Percentiles rank a stretch among this genome's conserved stretches.
These are phyloP conservation scores for Cryptomyrus ogoouensis DNA, from an alignment of 2,113 vertebrate genomes.

Conservation along the genomic window DNA sequence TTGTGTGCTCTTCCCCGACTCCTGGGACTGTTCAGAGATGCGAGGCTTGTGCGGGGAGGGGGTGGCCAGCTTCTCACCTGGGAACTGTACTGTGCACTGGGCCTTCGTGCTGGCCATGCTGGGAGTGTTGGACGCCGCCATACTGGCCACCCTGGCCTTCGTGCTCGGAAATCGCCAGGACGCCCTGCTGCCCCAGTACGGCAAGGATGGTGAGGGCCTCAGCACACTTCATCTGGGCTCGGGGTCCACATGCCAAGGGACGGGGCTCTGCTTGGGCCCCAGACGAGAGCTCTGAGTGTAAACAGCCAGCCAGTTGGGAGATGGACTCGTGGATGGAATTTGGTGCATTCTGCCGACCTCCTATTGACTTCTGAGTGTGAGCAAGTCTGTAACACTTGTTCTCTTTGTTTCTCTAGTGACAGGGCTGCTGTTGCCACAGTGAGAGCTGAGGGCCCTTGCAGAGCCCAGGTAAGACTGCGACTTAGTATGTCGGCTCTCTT, in stretches of 20 bases:
- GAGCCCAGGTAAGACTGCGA: constrained; percentile 31
- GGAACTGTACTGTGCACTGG: constrained; percentile 71
- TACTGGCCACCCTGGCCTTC: constrained; percentile 68
- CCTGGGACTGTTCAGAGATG: constrained; percentile 71
- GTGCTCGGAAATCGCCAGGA: constrained; percentile 73
- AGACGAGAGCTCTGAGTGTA: not conserved
- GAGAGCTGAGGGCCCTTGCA: not conserved
- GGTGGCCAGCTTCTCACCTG: constrained; percentile 67
- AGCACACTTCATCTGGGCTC: too few species aligned
- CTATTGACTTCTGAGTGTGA: not conserved
- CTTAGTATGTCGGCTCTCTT: not conserved
- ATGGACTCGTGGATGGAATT: not conserved
- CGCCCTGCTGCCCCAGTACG: constrained; percentile 61
- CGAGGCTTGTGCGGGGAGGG: constrained; percentile 63
- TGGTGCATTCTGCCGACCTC: not conserved
- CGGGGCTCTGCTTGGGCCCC: not conserved
- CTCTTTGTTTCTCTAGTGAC: constrained; percentile 46
- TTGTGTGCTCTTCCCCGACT: constrained; percentile 71
- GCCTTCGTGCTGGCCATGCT: constrained; percentile 70
- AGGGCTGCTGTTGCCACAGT: constrained; percentile 57
- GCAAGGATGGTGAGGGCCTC: constrained; percentile 51
- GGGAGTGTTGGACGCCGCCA: constrained; percentile 65
- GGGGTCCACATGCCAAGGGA: not conserved
- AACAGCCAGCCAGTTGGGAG: not conserved
- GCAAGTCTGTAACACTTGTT: not conserved